Evolutionary conservation across 1,140 invertebrate genomes (phyloP), one percentile per base, ranked within the genome.

Genomic region (Eumeta japonica): DNA sequence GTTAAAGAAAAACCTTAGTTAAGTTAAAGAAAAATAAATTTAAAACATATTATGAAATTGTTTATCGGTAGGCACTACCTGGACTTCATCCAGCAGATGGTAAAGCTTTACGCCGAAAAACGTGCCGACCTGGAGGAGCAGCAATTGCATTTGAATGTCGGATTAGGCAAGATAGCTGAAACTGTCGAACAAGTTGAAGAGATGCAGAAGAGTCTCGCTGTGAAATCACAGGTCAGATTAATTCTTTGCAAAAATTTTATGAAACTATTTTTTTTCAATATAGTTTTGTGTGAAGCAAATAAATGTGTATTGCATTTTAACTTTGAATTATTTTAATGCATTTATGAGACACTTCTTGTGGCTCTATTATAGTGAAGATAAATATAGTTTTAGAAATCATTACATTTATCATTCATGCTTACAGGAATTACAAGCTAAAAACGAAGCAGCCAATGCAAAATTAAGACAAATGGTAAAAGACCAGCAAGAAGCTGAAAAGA

Each of bases 81-180:
- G n/a, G 97, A 99, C 75, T 99, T 99, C 66, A 99, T 99, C 55
- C 91, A 98, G 75, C 97, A 99, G 72, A 98, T 98, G 79, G 96
- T 97, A 3, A 97, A 97, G 65, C 72, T 99, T 28, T 97, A 97
- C 71, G 90, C 93, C 54, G 97, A 99, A 70, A 99, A 99, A 74
- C 84, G 96, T 16, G 92, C 93, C 3, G 96, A 98, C 63, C 77
- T 99, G 19, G 97, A 99, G 71, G 97, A 99, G 59, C 96, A 99
- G 62, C 96, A 99, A 59, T 79, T 99, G 1, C 97, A 99, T 79
- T 77, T 99, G 39, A 99, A 99, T 67, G 95, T 99, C 28, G 97
- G 97, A 77, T 77, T 99, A 14, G 91, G 90, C 48, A 99, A 99
- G 74, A 99, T 99, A 48, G 90, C 93, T 0, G 97, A 99, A 77